These are phyloP conservation scores for Oscheius sp. DNA, from an alignment of 2,888 invertebrate genomes.

Conservation along the genomic window DNA sequence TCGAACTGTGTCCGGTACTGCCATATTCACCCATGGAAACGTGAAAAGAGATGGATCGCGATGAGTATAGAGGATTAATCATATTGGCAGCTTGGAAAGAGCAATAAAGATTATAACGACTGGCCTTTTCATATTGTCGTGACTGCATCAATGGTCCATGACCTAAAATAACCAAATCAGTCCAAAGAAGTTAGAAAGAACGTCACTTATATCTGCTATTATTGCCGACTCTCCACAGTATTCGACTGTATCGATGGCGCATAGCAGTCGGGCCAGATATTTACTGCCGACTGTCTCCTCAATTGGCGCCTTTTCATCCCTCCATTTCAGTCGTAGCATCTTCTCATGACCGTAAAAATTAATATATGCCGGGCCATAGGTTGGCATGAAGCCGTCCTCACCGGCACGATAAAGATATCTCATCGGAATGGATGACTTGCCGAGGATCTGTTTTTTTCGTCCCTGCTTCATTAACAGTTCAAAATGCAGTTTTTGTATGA, in stretches of 20 bases:
- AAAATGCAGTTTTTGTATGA: constrained; percentile 55
- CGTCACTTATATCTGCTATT: constrained; percentile 3
- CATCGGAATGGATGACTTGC: constrained; percentile 44
- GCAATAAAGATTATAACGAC: constrained; percentile 48
- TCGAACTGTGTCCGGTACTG: constrained; percentile 25
- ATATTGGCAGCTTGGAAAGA: constrained; percentile 58
- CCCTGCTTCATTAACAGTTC: constrained; percentile 46
- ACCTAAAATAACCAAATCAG: neutral
- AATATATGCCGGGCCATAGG: constrained; percentile 60
- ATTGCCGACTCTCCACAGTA: constrained; percentile 38
- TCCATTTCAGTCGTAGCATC: constrained; percentile 38
- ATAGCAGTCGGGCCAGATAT: constrained; percentile 53
- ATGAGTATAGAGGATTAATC: constrained; percentile 59
- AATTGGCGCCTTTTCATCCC: constrained; percentile 31
- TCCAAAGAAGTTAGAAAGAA: neutral
- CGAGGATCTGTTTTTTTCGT: constrained; percentile 33
- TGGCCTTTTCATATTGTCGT: constrained; percentile 31
- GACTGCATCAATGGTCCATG: constrained; percentile 5
- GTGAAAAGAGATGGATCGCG: constrained; percentile 46
- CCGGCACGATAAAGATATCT: constrained; percentile 56
- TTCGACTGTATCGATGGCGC: constrained; percentile 54
- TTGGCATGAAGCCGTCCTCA: constrained; percentile 59
- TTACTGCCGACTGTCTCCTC: constrained; percentile 42
- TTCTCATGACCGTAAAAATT: constrained; percentile 59
- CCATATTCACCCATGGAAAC: constrained; percentile 47